Percentiles rank a stretch among this genome's conserved stretches.
phyloP scores from a whole-genome alignment of 2,113 vertebrate genomes.

The Geococcyx californianus region DNA sequence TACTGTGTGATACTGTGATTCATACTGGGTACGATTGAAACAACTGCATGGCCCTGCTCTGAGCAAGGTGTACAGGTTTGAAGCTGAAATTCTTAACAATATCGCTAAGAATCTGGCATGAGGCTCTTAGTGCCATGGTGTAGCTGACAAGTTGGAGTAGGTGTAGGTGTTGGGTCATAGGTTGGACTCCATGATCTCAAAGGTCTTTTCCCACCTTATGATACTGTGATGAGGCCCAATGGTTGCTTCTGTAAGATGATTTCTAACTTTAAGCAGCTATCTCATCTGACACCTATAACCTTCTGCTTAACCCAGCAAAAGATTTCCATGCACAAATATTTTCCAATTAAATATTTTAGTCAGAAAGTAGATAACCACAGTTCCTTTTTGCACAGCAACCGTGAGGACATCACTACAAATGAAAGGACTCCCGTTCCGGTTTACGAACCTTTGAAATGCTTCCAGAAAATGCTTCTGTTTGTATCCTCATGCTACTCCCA shows the following conservation, averaged over 20 bases:
- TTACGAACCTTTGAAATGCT: not conserved
- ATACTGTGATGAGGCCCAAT: not conserved
- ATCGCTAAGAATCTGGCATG: not conserved
- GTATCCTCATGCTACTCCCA: not conserved
- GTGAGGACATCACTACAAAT: not conserved
- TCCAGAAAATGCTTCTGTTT: not conserved
- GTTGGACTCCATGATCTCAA: too few species aligned
- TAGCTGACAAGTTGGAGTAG: too few species aligned
- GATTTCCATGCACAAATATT: not conserved
- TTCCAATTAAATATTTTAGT: not conserved
- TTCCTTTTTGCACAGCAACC: not conserved
- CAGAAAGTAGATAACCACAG: not conserved
- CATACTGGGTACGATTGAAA: not conserved
- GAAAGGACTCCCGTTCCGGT: not conserved
- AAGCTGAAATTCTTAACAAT: not conserved
- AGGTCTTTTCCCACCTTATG: too few species aligned
- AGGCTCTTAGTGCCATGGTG: too few species aligned
- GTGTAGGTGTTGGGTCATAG: too few species aligned
- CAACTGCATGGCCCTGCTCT: not conserved
- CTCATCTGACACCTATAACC: not conserved
- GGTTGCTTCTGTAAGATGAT: not conserved
- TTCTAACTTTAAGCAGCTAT: not conserved
- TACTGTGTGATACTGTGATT: too few species aligned
- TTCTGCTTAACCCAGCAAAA: not conserved
- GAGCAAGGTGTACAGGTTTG: not conserved